Base-by-base conservation (phyloP, 2,113 vertebrate species). In the Passer domesticus region DNA sequence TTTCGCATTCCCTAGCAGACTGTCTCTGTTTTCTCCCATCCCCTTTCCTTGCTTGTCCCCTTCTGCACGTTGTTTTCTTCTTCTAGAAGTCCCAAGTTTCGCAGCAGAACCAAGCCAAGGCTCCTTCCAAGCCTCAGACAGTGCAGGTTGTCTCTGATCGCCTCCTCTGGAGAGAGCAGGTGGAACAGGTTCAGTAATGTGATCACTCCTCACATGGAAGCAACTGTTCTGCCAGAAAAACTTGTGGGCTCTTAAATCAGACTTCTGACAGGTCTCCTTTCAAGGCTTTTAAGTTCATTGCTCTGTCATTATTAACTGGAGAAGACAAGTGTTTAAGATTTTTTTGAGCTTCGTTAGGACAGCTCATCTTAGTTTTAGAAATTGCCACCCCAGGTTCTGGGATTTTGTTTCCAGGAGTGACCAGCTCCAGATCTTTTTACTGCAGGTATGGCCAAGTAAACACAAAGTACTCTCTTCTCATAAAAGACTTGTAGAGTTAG, bases 181-280 rank as follows among this genome's bases (percentile, higher is more conserved):
- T 85, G 89, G 70, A 95, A 95, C 92, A 89, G 84, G 91, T 94
- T 95, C 81, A 39, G 81, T 89, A 84, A 92, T 37, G 53, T 67
- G 49, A 95, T 89, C 78, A 31, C 74, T 95, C 78, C 46, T 95
- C 67, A 23, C 46, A 35, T 69, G 78, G 43, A 94, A 73, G 58
- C n/a, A 85, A 79, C 58, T 27, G 70, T 68, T 87, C 81, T 85
- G 70, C 87, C 91, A 87, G 84, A 90, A 96, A 90, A 90, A 56
- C 62, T 76, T 2, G 25, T 37, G 85, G 49, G 62, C 53, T 90
- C 84, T 69, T 91, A 68, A 82, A 92, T 89, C 77, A 91, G 41
- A 28, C 25, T 72, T 66, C 35, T 76, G 79, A 83, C 77, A 81
- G 21, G 50, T 58, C 35, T 85, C 53, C 31, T 78, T 81, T 62